Base-by-base conservation (phyloP, 2,888 invertebrate genomes). In the Nomada goodeniana region DNA sequence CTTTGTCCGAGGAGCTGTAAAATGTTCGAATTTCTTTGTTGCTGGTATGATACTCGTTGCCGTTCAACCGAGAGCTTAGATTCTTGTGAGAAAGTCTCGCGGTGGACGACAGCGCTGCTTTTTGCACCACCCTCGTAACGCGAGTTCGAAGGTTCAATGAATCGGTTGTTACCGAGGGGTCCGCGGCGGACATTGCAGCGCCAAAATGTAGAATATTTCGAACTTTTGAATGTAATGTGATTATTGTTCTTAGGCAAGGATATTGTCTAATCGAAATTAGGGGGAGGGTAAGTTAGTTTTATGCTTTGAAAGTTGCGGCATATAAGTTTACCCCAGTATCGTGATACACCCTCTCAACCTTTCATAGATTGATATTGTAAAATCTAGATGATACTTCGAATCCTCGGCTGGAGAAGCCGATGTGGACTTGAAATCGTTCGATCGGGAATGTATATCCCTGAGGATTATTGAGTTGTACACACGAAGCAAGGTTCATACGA, bases 1-100 rank as follows among this genome's bases (percentile, higher is more conserved):
- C 92, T 23, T 82, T 93, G 7, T 93, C 93, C 50, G 93, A 94
- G 73, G 93, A 93, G 69, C 89, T 93, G 11, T 93, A 91, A 90
- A 20, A 5, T 9, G 10, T 47, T 20, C n/a, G 23, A 9, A 26
- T 26, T 50, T 47, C 47, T 29, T 52, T 11, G n/a, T 10, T 20
- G n/a, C 15, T 20, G 36, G 15, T 36, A 36, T 36, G 36, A 36
- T 36, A 7, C 55, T 23, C 23, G 5, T 44, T 29, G 47, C 20
- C 57, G 42, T 52, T 52, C 26, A 23, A 18, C 13, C 13, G 44
- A 42, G 23, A 50, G 15, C 23, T 23, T n/a, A n/a, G 36, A 4
- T 44, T 15, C 50, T 20, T 4, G 42, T 13, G 64, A 10, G 36
- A 2, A 10, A 47, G 36, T 0, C 7, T 23, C 11, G 23, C 23